Evolutionary conservation across 1,140 invertebrate species (phyloP).

Genomic region (Leptinotarsa texana): DNA sequence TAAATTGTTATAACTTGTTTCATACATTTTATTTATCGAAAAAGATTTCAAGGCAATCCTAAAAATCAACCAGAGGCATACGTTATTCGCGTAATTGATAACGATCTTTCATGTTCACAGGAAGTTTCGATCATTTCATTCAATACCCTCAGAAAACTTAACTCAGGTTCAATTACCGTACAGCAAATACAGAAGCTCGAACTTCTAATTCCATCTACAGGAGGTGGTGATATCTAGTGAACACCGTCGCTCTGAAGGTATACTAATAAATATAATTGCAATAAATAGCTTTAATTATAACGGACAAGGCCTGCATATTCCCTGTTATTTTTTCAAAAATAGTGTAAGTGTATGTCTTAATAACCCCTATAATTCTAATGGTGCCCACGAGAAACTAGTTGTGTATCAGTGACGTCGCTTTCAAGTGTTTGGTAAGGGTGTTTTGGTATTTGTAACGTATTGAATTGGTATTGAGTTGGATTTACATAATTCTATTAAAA

Average conservation of each 20-base stretch:
- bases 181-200: neutral
- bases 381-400: neutral
- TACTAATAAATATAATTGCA: slow-evolving; percentile 3
- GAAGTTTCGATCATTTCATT: neutral
- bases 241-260: neutral
- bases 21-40: too few species aligned
- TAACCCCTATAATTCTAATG: neutral
- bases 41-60: too few species aligned
- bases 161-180: neutral
- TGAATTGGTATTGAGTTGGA: too few species aligned
- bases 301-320: neutral
- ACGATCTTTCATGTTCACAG: too few species aligned
- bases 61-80: too few species aligned
- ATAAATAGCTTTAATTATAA: slow-evolving; percentile 3
- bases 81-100: too few species aligned
- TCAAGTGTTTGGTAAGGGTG: neutral
- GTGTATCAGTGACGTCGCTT: neutral
- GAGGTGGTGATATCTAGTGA: neutral
- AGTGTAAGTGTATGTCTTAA: slow-evolving; percentile 1
- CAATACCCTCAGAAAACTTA: neutral
- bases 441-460: too few species aligned
- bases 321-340: neutral
- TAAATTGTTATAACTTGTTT: too few species aligned
- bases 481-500: too few species aligned
- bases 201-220: neutral